Evolutionary conservation across 2,888 invertebrate species (phyloP).

Genomic region (Adelognathus sp.): DNA sequence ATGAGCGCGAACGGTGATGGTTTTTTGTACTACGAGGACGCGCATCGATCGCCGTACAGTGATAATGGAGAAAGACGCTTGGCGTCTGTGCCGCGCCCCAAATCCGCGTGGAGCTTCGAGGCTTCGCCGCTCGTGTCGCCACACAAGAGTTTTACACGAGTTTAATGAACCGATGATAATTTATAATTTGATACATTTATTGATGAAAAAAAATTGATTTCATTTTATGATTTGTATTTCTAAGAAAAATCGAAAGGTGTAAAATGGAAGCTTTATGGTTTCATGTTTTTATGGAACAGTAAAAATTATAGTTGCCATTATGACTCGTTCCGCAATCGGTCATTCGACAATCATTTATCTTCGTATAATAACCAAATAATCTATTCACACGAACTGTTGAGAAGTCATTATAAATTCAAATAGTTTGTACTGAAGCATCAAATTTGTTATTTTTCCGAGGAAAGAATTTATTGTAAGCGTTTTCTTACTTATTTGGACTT

Average conservation of each 20-base stretch:
- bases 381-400: background rate
- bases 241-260: background rate
- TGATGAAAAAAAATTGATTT: too few relatives aligned
- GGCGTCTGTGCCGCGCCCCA: conserved; percentile 15
- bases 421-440: background rate
- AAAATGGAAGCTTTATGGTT: background rate
- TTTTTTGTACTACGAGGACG: background rate
- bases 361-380: conserved; percentile 10
- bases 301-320: conserved; percentile 21
- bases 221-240: too few relatives aligned
- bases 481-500: background rate
- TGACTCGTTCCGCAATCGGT: conserved; percentile 26
- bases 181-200: too few relatives aligned
- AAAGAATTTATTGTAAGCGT: background rate
- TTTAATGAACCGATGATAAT: too few relatives aligned
- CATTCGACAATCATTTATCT: conserved; percentile 6
- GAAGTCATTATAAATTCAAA: background rate
- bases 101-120: background rate
- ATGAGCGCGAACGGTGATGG: background rate
- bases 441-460: background rate
- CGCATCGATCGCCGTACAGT: conserved; percentile 13
- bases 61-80: conserved; percentile 23
- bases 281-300: background rate
- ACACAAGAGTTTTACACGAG: too few relatives aligned
- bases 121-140: background rate